Conservation (phyloP, 2,797 vertebrate genomes). For the Diglossa cyanea region DNA sequence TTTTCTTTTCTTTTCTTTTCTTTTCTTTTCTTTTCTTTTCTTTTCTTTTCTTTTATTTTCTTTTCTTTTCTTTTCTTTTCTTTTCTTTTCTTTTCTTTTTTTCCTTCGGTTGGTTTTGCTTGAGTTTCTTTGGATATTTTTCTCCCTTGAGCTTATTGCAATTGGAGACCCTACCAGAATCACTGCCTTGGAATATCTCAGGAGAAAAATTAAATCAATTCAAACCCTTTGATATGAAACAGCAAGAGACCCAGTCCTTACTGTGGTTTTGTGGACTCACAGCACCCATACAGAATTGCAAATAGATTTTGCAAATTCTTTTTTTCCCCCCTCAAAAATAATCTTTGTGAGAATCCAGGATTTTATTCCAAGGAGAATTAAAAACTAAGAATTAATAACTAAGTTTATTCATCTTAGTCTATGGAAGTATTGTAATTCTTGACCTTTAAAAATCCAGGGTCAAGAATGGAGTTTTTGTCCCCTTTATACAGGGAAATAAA, state of each 20-base stretch:
- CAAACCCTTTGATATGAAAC: not conserved
- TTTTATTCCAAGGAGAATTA: not conserved
- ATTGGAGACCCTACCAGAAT: not conserved
- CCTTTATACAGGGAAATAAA: not conserved
- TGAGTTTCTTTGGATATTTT: not conserved
- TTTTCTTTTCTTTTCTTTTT: no score
- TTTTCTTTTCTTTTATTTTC: not conserved
- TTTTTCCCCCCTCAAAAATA: not conserved
- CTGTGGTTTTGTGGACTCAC: not conserved
- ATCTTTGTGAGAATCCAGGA: not conserved
- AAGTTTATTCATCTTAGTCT: not conserved
- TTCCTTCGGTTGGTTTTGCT: no score
- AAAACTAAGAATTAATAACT: not conserved
- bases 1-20: no score
- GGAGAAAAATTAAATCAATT: not conserved
- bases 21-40: no score
- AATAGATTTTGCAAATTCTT: not conserved
- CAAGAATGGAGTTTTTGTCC: not conserved
- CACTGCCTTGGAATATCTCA: not conserved
- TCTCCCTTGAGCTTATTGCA: rapidly evolving
- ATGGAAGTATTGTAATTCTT: not conserved
- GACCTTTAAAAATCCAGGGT: not conserved
- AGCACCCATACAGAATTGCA: not conserved
- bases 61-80: not conserved
- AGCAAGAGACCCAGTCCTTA: not conserved